Conservation (phyloP, 2,888 invertebrate genomes). For the Heliconius hortense region DNA sequence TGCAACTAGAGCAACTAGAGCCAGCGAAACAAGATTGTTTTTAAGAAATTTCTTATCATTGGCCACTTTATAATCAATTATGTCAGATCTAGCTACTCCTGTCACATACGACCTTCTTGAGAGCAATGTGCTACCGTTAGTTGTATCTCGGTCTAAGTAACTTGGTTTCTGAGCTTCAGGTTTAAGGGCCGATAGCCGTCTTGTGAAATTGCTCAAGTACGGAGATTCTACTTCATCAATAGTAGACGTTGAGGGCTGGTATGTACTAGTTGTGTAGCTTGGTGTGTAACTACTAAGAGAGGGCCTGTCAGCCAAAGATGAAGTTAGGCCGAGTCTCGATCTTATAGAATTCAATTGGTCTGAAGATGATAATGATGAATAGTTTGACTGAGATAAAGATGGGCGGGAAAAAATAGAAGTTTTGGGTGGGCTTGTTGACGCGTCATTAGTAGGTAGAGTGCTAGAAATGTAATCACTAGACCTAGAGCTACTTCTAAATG, state of each 20-base stretch:
- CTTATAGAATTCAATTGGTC: slow-evolving; percentile 83
- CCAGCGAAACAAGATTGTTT: slow-evolving; percentile 84
- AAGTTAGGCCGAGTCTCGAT: slow-evolving; percentile 80
- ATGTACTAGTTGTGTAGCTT: slow-evolving; percentile 59
- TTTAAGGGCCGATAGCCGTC: slow-evolving; percentile 79
- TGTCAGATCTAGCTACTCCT: slow-evolving; percentile 65
- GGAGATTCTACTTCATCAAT: slow-evolving; percentile 84
- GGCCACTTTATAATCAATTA: slow-evolving; percentile 66
- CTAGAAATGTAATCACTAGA: slow-evolving; percentile 74
- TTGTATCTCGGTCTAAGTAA: slow-evolving; percentile 64
- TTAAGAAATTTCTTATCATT: slow-evolving; percentile 79
- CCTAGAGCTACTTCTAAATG: slow-evolving; percentile 65
- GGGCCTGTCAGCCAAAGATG: slow-evolving; percentile 66
- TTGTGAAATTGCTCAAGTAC: slow-evolving; percentile 87
- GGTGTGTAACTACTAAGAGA: slow-evolving; percentile 60
- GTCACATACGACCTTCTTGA: slow-evolving; percentile 70
- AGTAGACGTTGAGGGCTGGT: slow-evolving; percentile 65
- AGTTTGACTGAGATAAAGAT: slow-evolving; percentile 63
- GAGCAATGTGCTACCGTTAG: slow-evolving; percentile 66
- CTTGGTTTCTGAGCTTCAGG: slow-evolving; percentile 63
- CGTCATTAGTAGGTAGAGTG: slow-evolving; percentile 63
- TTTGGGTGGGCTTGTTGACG: slow-evolving; percentile 64
- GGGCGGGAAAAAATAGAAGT: slow-evolving; percentile 70
- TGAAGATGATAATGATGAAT: slow-evolving; percentile 66
- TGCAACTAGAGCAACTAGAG: slow-evolving; percentile 82